A percentile compares a stretch with the other conserved stretches of the same genome.
Conservation (phyloP, 2,113 vertebrate species). For the Syngnathoides biaculeatus region DNA sequence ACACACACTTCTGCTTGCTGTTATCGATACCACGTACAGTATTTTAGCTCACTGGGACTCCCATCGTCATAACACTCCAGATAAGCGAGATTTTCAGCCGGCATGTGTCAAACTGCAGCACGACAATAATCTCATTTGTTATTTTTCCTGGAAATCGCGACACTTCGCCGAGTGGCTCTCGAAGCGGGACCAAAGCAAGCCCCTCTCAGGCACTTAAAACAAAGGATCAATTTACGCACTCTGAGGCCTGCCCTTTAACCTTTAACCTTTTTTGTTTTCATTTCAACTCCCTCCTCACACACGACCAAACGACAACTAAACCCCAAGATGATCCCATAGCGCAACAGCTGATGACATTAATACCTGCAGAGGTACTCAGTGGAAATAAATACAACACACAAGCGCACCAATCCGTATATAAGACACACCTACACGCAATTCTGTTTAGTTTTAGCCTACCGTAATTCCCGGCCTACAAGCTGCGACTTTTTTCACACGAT, state of each 20-base stretch:
- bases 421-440: neutral
- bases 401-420: no score
- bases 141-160: conserved; percentile 1
- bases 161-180: conserved; percentile 15
- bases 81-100: neutral
- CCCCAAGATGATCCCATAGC: conserved; percentile 9
- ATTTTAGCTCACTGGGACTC: neutral
- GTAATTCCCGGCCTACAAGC: no score
- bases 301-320: conserved; percentile 30
- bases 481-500: no score
- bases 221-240: conserved; percentile 57
- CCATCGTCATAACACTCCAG: neutral
- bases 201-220: conserved; percentile 46
- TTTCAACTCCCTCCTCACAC: conserved; percentile 42
- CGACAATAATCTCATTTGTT: neutral
- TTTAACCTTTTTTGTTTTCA: no score
- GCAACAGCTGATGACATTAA: conserved; percentile 2
- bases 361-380: conserved; percentile 6
- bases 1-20: neutral
- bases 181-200: conserved; percentile 30
- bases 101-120: no score
- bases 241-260: conserved; percentile 8
- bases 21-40: conserved; percentile 4
- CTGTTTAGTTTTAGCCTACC: neutral
- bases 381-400: no score